Evolutionary conservation across 2,797 vertebrate species (phyloP), one percentile per base, ranked within the genome.

Genomic region (Cirrhinus mrigala): DNA sequence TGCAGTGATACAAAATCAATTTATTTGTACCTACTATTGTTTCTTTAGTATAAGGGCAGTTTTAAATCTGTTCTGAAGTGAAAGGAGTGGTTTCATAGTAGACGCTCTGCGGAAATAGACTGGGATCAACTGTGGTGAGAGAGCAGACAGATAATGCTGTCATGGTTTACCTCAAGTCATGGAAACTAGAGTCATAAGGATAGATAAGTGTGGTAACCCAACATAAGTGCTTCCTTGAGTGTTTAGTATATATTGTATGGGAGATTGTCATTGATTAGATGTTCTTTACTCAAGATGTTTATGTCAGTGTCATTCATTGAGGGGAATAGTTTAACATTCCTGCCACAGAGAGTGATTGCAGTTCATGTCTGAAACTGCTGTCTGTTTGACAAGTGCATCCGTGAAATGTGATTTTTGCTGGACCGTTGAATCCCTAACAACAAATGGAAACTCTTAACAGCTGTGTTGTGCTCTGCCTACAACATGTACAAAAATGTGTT

Each of bases 401-500:
- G 24, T 76, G 27, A 83, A 83, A 50, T 64, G 46, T 27, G 54
- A 81, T 71, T 70, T 81, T 82, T 74, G 69, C 37, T n/a, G 70
- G 56, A 12, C 52, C 4, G 69, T 71, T 82, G 68, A 73, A 8
- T 82, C 69, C 58, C 14, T 46, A 73, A 60, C 40, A 22, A 70
- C n/a, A 74, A 33, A 60, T 37, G n/a, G 62, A 83, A n/a, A 29
- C 10, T 71, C n/a, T 12, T 10, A 52, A 75, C 58, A 50, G 58
- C 44, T 64, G 70, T 48, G 24, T 62, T 64, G 40, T 60, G 40
- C 14, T 62, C 10, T n/a, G 24, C 11, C 37, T 22, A 50, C 18
- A 69, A 69, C 24, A 50, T 83, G 40, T 48, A 83, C 44, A 58
- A 3, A 58, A n/a, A 60, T 82, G 14, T 24, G 69, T 73, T 82